Evolutionary conservation across 2,113 vertebrate genomes (phyloP).

Genomic region (Phrynocephalus versicolor): DNA sequence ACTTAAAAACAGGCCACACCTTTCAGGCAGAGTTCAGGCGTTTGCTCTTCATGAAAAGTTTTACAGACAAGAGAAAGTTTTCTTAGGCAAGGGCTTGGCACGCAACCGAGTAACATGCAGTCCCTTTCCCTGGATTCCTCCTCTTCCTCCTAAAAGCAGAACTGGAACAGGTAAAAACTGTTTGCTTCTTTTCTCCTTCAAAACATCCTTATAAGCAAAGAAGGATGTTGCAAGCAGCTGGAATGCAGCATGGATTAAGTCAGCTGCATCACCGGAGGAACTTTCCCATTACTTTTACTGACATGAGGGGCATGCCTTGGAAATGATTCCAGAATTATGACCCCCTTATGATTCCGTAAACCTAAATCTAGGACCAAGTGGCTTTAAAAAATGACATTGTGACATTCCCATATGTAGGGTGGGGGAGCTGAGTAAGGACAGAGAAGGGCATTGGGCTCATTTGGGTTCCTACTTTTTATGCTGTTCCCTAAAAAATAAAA

Average conservation of each 20-base stretch:
- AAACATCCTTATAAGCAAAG: background rate
- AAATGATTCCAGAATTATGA: background rate
- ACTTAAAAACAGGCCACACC: background rate
- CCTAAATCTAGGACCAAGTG: background rate
- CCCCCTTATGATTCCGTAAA: background rate
- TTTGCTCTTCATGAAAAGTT: too few species aligned
- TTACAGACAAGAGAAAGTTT: background rate
- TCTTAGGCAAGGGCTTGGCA: background rate
- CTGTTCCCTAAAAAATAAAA: constrained; percentile 43
- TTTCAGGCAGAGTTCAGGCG: background rate
- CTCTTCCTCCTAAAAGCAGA: background rate
- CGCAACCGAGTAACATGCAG: background rate
- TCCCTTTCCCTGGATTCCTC: background rate
- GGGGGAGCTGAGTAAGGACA: background rate
- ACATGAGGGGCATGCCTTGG: background rate
- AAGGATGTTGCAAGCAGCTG: background rate
- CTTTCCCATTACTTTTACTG: background rate
- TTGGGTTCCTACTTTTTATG: constrained; percentile 28
- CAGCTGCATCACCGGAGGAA: background rate
- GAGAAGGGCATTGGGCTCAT: background rate
- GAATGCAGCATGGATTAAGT: background rate
- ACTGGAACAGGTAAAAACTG: background rate
- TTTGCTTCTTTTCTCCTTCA: background rate
- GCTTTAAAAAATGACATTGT: constrained; percentile 8
- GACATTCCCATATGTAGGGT: constrained; percentile 1